Evolutionary conservation across 2,113 vertebrate genomes (phyloP), one percentile per base, ranked within the genome.

Genomic region (Poeciliopsis occidentalis): DNA sequence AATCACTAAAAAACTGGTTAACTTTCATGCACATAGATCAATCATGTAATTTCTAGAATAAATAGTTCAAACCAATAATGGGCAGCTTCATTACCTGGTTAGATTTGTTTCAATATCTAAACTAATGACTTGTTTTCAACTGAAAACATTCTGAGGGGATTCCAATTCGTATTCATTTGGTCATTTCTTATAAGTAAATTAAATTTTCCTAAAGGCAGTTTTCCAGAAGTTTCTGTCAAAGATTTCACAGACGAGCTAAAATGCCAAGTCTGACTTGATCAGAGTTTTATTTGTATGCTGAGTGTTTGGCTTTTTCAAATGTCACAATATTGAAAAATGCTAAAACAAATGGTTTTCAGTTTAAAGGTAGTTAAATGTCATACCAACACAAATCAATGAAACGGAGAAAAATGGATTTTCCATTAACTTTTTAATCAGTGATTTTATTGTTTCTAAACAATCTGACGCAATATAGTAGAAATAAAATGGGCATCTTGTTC

Each of bases 201-300:
- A 79, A 72, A 32, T 86, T 80, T 80, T 66, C 78, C 82, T 74
- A 54, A 70, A 75, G 71, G 70, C 85, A 39, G 39, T 86, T 78
- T 72, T 76, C 34, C 73, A 30, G 65, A 61, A 57, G 51, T 80
- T 47, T 79, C 74, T 67, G 73, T 80, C 37, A 62, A 61, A 61
- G 22, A 70, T 22, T 75, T 73, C 32, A 76, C 47, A 78, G 65
- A 78, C 27, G 69, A 73, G 64, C 76, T 71, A 67, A 76, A 85
- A 88, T 87, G 75, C 63, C 79, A 87, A 2, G 67, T 73, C 60
- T 84, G 72, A 83, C 24, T 12, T 60, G 34, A 63, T 62, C 19
- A 0, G 1, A 1, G 60, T 63, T 69, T 67, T 63, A 37, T 70
- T 77, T 54, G 54, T 83, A 47, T 44, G 12, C 37, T 72, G 30